These are phyloP conservation scores for Bradypus variegatus DNA, from an alignment of 2,797 vertebrate genomes.

Conservation along the genomic window DNA sequence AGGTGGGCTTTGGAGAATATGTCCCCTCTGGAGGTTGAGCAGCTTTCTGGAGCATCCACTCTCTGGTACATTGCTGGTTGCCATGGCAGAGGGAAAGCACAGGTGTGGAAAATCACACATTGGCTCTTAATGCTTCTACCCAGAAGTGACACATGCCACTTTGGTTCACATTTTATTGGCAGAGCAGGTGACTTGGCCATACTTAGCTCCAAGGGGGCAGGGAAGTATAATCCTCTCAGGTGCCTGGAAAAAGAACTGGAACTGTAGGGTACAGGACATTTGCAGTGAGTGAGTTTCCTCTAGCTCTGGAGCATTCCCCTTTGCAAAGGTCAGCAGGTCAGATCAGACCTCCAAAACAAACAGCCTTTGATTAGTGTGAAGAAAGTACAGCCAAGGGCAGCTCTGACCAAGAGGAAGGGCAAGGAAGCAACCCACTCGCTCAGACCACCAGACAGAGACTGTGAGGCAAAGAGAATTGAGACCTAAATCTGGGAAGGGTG, in stretches of 20 bases:
- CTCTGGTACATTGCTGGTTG: rapidly evolving
- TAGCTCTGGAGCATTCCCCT: neutral
- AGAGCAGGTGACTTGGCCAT: neutral
- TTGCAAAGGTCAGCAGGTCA: neutral
- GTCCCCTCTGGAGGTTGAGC: neutral
- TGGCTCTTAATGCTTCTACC: neutral
- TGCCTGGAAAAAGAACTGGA: neutral
- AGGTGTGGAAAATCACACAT: rapidly evolving
- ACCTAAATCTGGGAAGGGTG: neutral
- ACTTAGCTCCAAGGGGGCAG: neutral
- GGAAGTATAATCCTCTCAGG: neutral
- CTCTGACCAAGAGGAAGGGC: neutral
- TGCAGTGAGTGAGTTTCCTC: neutral
- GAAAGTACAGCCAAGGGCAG: neutral
- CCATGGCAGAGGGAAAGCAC: neutral
- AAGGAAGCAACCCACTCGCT: neutral
- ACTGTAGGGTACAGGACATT: neutral
- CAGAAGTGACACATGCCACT: neutral
- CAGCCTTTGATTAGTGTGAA: neutral
- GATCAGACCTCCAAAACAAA: neutral
- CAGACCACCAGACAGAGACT: neutral
- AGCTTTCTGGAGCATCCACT: neutral
- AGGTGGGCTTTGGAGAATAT: neutral
- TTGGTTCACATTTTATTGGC: neutral
- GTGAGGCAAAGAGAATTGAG: neutral